These are phyloP conservation scores for Drosophila planitibia DNA, from an alignment of 2,888 invertebrate species.

Conservation along the genomic window DNA sequence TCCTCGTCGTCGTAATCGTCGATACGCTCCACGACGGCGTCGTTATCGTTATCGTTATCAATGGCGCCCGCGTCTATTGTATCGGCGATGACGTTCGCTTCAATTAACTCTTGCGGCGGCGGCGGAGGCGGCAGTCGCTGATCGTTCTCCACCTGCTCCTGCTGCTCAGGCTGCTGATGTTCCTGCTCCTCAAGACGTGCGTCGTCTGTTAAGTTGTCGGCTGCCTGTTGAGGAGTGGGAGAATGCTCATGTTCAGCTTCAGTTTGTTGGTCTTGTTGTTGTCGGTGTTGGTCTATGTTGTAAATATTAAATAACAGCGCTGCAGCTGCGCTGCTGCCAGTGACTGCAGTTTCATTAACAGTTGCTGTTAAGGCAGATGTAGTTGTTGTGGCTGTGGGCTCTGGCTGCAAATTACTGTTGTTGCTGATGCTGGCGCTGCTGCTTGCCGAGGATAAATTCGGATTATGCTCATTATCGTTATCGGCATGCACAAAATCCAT, in stretches of 20 bases:
- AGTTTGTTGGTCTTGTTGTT: constrained; percentile 40
- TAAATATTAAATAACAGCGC: constrained; percentile 38
- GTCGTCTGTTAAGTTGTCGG: constrained; percentile 20
- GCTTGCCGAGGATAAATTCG: constrained; percentile 74
- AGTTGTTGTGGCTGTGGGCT: constrained; percentile 32
- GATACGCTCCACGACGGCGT: constrained; percentile 75
- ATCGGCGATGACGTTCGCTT: constrained; percentile 66
- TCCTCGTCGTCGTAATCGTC: constrained; percentile 74
- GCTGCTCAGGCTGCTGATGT: constrained; percentile 27
- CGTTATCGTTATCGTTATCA: constrained; percentile 49
- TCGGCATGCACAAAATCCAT: constrained; percentile 63
- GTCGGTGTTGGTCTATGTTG: constrained; percentile 41
- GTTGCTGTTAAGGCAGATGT: constrained; percentile 41
- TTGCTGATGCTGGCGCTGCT: constrained; percentile 75
- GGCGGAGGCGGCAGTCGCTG: constrained; percentile 26
- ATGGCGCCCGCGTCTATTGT: constrained; percentile 71
- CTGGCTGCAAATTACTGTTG: constrained; percentile 48
- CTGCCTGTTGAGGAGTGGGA: constrained; percentile 74
- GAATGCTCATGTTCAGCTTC: constrained; percentile 70
- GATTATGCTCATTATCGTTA: constrained; percentile 71
- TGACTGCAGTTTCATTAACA: constrained; percentile 44
- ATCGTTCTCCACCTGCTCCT: constrained; percentile 11
- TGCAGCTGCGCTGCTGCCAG: constrained; percentile 37
- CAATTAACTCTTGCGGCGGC: constrained; percentile 41
- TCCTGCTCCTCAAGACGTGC: constrained; percentile 23